Percentiles rank a stretch among this genome's conserved stretches.
Evolutionary conservation across 2,888 invertebrate genomes (phyloP).

Genomic region (Epirrhoe alternata): DNA sequence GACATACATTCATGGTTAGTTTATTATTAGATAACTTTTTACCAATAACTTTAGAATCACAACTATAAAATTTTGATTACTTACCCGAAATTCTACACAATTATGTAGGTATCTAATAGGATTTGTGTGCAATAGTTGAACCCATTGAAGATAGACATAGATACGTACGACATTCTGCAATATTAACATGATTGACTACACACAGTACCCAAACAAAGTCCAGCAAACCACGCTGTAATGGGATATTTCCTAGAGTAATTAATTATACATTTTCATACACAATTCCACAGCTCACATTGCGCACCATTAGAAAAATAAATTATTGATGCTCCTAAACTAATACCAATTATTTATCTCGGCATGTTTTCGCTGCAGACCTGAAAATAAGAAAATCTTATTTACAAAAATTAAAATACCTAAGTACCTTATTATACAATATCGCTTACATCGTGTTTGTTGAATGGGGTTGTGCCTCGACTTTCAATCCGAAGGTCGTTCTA

Average conservation of each 20-base stretch:
- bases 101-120: constrained; percentile 45
- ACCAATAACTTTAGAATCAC: constrained; percentile 49
- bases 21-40: constrained; percentile 44
- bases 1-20: constrained; percentile 31
- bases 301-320: constrained; percentile 85
- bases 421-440: too few relatives aligned
- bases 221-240: constrained; percentile 69
- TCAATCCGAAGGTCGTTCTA: too few relatives aligned
- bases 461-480: too few relatives aligned
- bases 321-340: constrained; percentile 81
- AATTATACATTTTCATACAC: constrained; percentile 73
- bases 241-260: constrained; percentile 71
- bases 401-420: not conserved
- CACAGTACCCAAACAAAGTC: constrained; percentile 77
- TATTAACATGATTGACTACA: constrained; percentile 81
- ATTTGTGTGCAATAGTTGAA: constrained; percentile 72
- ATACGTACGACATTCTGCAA: constrained; percentile 67
- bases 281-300: constrained; percentile 83
- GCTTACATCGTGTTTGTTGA: too few relatives aligned
- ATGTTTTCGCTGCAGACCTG: constrained; percentile 84
- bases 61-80: constrained; percentile 60
- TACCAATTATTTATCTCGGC: constrained; percentile 80
- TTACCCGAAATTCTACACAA: constrained; percentile 61
- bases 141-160: constrained; percentile 66
- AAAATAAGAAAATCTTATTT: not conserved